phyloP scores from a whole-genome alignment of 2,888 invertebrate genomes.

The Oxystoma pomonae region DNA sequence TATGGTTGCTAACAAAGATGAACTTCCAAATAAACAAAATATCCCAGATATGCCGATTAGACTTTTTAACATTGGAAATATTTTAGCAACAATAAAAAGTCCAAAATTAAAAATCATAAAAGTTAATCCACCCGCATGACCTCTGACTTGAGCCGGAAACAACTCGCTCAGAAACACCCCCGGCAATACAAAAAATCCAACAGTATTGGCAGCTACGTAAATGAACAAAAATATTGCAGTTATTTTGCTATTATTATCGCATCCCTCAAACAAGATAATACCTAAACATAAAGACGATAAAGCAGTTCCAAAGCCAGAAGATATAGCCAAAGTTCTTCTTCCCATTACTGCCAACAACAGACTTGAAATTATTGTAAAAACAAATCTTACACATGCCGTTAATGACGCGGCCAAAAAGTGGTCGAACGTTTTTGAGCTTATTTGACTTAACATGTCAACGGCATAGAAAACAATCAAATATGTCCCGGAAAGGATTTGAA shows the following conservation, averaged over 20 bases:
- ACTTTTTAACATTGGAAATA: slow-evolving; percentile 61
- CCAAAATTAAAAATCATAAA: slow-evolving; percentile 68
- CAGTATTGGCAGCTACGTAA: slow-evolving; percentile 70
- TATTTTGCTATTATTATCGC: slow-evolving; percentile 40
- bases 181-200: slow-evolving; percentile 70
- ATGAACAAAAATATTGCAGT: slow-evolving; percentile 54
- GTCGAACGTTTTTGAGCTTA: slow-evolving; percentile 45
- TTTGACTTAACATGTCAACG: slow-evolving; percentile 63
- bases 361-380: slow-evolving; percentile 63
- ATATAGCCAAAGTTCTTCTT: slow-evolving; percentile 60
- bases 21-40: slow-evolving; percentile 65
- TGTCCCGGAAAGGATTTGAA: slow-evolving; percentile 72
- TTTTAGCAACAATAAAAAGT: slow-evolving; percentile 66
- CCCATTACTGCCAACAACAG: slow-evolving; percentile 60
- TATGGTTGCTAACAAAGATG: slow-evolving; percentile 59
- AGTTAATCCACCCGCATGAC: slow-evolving; percentile 68
- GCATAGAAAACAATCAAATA: slow-evolving; percentile 77
- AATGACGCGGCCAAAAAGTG: slow-evolving; percentile 61
- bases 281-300: slow-evolving; percentile 59
- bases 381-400: slow-evolving; percentile 63
- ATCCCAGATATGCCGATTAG: slow-evolving; percentile 62
- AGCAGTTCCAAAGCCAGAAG: slow-evolving; percentile 65
- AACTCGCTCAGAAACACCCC: slow-evolving; percentile 74
- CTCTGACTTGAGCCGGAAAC: slow-evolving; percentile 68
- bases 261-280: slow-evolving; percentile 48